phyloP scores from a whole-genome alignment of 2,888 invertebrate genomes.

The Mystacides longicornis region DNA sequence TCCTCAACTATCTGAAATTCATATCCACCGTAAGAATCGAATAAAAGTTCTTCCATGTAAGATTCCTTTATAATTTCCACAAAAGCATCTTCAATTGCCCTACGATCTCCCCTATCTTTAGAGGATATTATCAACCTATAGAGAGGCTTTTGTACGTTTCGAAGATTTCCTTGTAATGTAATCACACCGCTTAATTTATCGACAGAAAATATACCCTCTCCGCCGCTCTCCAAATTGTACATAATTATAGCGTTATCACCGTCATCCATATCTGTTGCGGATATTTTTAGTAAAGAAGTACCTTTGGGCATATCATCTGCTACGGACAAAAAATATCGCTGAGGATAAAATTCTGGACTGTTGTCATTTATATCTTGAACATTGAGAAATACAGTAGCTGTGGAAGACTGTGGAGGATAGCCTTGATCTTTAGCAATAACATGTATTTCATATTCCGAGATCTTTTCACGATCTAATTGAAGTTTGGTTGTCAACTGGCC shows the following conservation, averaged over 20 bases:
- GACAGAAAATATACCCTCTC: slow-evolving; percentile 71
- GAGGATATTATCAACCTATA: slow-evolving; percentile 72
- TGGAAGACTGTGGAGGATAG: slow-evolving; percentile 81
- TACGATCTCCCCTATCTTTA: slow-evolving; percentile 71
- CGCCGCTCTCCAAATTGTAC: slow-evolving; percentile 71
- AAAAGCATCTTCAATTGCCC: slow-evolving; percentile 64
- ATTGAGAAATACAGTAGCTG: slow-evolving; percentile 74
- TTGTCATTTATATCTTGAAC: slow-evolving; percentile 90
- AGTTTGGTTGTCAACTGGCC: slow-evolving; percentile 75
- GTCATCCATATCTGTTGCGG: slow-evolving; percentile 79
- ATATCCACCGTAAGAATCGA: slow-evolving; percentile 70
- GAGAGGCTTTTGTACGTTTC: slow-evolving; percentile 57
- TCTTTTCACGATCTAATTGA: slow-evolving; percentile 75
- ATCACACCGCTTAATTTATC: slow-evolving; percentile 73
- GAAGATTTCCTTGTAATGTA: slow-evolving; percentile 57
- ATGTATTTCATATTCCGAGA: slow-evolving; percentile 69
- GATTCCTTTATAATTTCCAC: slow-evolving; percentile 74
- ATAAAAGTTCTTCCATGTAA: slow-evolving; percentile 65
- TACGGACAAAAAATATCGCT: slow-evolving; percentile 72
- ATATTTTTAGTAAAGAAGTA: slow-evolving; percentile 62
- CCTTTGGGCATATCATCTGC: slow-evolving; percentile 60
- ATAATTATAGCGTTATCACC: slow-evolving; percentile 80
- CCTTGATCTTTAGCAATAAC: slow-evolving; percentile 90
- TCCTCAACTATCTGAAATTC: slow-evolving; percentile 80
- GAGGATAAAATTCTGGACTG: slow-evolving; percentile 85